Evolutionary conservation across 2,888 invertebrate species (phyloP), one percentile per base, ranked within the genome.

Genomic region (Calameuta pallipes): DNA sequence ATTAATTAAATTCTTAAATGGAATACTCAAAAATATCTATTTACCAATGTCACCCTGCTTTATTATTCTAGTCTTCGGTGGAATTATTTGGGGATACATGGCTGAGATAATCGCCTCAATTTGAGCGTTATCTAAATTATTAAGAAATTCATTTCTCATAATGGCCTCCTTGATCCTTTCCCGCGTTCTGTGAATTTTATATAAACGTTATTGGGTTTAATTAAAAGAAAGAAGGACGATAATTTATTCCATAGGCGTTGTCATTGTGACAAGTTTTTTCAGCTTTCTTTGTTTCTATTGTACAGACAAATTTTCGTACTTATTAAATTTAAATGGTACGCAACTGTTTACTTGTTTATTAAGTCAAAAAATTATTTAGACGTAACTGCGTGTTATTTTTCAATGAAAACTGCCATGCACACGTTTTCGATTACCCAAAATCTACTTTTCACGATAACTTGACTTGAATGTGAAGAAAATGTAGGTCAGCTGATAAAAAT

Each of bases 81-180:
- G 91, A 84, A 94, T 95, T 76, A 93, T 93, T 83, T 95, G 94
- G 11, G 94, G 94, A 85, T 94, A 95, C 96, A 97, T 96, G 23
- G 96, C 96, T 88, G 96, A 95, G 23, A 96, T 94, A 30, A 97
- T 95, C 84, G 95, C 94, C 34, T 94, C 92, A 74, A 97, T 93
- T 85, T 96, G 94, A 23, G 94, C 94, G 15, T 94, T 93, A 84
- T 96, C 95, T 93, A 93, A 93, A 88, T 96, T 96, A 86, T 94
- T 95, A 76, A 97, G 93, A 90, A 97, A 97, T 87, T 96, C 96
- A 90, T 97, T 97, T 74, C 94, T 94, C 92, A 94, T 93, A 56
- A 97, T 94, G 69, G 97, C 97, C 81, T 93, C 93, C 86, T 93
- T 94, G 83, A 95, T 94, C 79, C 94, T 92, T 86, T 94, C 93